phyloP scores from a whole-genome alignment of 37 sponge, comb jelly and placozoan genomes.

The Lycopodina hypogea region DNA sequence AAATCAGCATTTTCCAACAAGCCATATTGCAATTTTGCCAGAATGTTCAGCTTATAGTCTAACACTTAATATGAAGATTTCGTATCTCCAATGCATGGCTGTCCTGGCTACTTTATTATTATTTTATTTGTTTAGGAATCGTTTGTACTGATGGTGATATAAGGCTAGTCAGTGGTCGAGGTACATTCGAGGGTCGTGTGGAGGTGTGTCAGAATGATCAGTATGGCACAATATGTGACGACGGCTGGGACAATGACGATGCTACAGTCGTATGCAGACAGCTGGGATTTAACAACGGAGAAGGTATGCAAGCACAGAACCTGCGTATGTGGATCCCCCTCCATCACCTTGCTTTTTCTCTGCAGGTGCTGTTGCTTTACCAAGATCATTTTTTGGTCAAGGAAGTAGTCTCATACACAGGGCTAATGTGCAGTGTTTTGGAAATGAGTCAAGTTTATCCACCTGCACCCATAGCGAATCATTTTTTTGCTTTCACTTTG shows the following conservation, averaged over 20 bases:
- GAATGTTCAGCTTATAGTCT: not conserved
- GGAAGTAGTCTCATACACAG: not conserved
- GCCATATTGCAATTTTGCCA: not conserved
- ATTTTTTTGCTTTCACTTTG: conserved; percentile 20
- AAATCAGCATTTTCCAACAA: not conserved
- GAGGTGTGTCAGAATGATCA: conserved; percentile 24
- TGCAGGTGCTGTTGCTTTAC: conserved; percentile 37
- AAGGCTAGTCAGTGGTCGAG: conserved; percentile 22
- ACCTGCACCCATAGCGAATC: conserved; percentile 2
- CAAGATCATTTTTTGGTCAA: conserved; percentile 24
- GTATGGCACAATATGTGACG: conserved; percentile 54
- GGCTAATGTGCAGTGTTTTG: conserved; percentile 14
- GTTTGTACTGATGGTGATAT: conserved; percentile 25
- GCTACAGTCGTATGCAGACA: conserved; percentile 59
- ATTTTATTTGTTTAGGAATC: not conserved
- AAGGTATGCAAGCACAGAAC: not conserved
- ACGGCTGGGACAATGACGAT: conserved; percentile 25
- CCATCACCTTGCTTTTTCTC: not conserved
- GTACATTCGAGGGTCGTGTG: conserved; percentile 28
- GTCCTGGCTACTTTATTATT: not conserved
- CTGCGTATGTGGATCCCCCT: not conserved
- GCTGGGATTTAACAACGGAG: conserved; percentile 25
- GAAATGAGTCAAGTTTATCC: conserved; percentile 20
- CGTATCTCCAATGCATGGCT: not conserved
- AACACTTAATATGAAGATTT: not conserved